Base-by-base conservation (phyloP, 2,888 invertebrate genomes). In the Sisyra terminalis region DNA sequence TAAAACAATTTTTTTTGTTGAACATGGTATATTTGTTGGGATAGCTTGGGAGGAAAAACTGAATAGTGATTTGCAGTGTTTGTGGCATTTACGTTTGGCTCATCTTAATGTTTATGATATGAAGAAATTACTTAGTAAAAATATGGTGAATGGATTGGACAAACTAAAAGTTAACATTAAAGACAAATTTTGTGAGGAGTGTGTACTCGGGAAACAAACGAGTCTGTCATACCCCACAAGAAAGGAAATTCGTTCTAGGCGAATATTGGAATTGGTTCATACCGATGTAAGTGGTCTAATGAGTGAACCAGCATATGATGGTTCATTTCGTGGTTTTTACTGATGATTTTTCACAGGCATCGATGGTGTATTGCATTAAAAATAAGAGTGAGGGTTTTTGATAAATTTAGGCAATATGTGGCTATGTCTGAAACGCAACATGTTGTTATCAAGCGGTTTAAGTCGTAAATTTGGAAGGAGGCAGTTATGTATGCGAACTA, bases 251-350 rank as follows among this genome's bases (percentile, higher is more conserved):
- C 18, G 32, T 40, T 17, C 37, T 32, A 46, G 30, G 15, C 34
- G 39, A 43, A 41, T 49, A 16, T 45, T 48, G n/a, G 47, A 50
- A 31, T 39, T 49, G 10, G 39, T 50, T 14, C 48, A 48, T 35
- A 47, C 47, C 34, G 51, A 53, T 45, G 47, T 52, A 6, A 50
- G 50, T 45, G 52, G 52, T 14, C 50, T 48, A 18, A 49, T 50
- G 30, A 48, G 36, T 29, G 50, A 51, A 13, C 11, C 14, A 32
- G n/a, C 32, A 32, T 32, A 32, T 13, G 47, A 50, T 43, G 50
- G 47, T 16, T 40, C 48, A 50, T 42, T 48, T 51, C 41, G 45
- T 50, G 5, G 45, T 46, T 4, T 51, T 52, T 40, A 46, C 49
- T 18, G 51, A 53, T 46, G 49, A 52, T 44, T 50, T 46, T 45